Conservation (phyloP, 2,797 vertebrate genomes). For the Enteromius viviparus region DNA sequence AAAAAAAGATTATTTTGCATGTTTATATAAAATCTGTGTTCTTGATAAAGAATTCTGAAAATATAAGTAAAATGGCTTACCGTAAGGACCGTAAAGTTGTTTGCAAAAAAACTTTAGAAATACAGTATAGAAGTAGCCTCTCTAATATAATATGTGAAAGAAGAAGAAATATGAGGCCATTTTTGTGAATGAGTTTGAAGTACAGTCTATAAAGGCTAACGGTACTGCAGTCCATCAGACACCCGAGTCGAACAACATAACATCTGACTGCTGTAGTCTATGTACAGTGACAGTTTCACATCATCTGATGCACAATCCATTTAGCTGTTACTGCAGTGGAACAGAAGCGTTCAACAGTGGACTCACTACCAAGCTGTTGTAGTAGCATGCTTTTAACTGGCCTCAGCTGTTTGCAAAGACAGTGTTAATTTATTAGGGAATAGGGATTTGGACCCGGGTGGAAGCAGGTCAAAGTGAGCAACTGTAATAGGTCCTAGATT, state of each 20-base stretch:
- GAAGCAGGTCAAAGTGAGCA: slow-evolving; percentile 5
- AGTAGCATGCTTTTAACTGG: slow-evolving; percentile 4
- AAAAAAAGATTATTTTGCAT: background rate
- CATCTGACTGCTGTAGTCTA: background rate
- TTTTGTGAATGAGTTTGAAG: background rate
- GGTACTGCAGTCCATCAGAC: slow-evolving; percentile 1
- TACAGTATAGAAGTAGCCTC: background rate
- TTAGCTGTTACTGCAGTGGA: slow-evolving; percentile 21
- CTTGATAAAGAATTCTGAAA: background rate
- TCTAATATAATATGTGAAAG: background rate
- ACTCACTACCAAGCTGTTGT: background rate
- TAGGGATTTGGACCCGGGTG: background rate
- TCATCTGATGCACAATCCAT: slow-evolving; percentile 7
- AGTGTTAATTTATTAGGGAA: slow-evolving; percentile 15
- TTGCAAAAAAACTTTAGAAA: too few relatives aligned
- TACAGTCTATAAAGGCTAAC: slow-evolving; percentile 4
- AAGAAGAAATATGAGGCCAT: background rate
- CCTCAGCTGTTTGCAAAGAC: slow-evolving; percentile 7
- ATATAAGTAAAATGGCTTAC: background rate
- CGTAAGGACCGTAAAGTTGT: background rate
- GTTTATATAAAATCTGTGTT: background rate
- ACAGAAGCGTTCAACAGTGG: background rate
- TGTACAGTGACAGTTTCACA: background rate
- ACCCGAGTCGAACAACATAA: background rate
- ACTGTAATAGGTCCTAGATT: background rate